Evolutionary conservation across 2,797 vertebrate species (phyloP).

Genomic region (Jordanella pulchra): DNA sequence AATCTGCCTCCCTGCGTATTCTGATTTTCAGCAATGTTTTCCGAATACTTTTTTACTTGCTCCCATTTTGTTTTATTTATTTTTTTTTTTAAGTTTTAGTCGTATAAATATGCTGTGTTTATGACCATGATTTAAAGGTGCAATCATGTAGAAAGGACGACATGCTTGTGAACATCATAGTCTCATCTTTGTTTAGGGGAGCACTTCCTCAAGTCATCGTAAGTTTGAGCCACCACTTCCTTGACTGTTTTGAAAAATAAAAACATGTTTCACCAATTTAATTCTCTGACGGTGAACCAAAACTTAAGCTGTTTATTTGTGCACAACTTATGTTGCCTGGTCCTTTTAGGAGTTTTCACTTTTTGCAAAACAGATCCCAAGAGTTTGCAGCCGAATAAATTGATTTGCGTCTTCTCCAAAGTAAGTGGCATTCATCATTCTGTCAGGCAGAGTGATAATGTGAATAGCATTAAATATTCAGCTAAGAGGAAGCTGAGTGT

Average conservation of each 20-base stretch:
- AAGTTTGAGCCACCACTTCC: background rate
- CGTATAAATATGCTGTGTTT: no score
- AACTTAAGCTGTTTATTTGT: background rate
- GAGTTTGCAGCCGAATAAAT: constrained; percentile 36
- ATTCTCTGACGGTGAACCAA: background rate
- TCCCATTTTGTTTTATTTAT: no score
- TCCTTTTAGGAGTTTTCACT: constrained; percentile 7
- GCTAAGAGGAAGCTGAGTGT: constrained; percentile 69
- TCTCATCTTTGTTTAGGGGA: no score
- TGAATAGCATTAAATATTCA: constrained; percentile 73
- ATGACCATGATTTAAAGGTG: no score
- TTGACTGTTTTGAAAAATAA: background rate
- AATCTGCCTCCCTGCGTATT: no score
- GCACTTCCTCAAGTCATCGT: no score
- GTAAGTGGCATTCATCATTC: constrained; percentile 42
- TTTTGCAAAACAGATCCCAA: background rate
- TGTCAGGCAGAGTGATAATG: constrained; percentile 57
- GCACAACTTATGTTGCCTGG: background rate
- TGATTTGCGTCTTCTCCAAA: constrained; percentile 46
- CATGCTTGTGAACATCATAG: no score
- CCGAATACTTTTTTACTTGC: no score
- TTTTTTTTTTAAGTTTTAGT: no score
- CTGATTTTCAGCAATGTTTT: no score
- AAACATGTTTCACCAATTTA: background rate
- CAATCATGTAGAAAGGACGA: no score